Conservation (phyloP, 2,888 invertebrate genomes). For the Hoplodrina ambigua region DNA sequence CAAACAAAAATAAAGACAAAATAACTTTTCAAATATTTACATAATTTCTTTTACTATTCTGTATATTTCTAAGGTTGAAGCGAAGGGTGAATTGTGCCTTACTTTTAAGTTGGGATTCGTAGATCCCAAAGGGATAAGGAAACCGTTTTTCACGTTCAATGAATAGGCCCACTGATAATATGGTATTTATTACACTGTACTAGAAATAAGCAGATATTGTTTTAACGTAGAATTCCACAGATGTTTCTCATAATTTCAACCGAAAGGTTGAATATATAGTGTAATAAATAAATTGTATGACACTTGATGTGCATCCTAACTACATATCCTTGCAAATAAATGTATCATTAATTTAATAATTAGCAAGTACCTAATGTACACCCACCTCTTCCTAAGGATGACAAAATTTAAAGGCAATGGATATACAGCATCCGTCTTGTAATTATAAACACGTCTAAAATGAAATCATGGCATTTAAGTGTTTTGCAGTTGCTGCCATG, state of each 20-base stretch:
- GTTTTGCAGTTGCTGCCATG: too few species aligned
- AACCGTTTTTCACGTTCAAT: conserved; percentile 47
- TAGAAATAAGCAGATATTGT: conserved; percentile 6
- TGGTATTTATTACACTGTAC: conserved; percentile 34
- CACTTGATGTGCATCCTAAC: too few species aligned
- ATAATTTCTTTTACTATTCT: conserved; percentile 22
- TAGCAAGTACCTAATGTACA: too few species aligned
- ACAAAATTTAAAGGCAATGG: too few species aligned
- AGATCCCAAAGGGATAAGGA: conserved; percentile 33
- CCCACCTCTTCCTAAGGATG: too few species aligned
- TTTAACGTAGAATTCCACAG: neutral
- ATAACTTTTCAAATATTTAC: conserved; percentile 38
- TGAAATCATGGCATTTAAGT: too few species aligned
- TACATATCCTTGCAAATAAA: too few species aligned
- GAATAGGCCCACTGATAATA: conserved; percentile 44
- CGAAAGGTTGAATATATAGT: too few species aligned
- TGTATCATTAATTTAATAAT: too few species aligned
- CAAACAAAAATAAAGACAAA: conserved; percentile 14
- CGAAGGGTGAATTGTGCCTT: conserved; percentile 22
- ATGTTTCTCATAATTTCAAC: neutral
- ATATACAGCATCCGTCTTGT: too few species aligned
- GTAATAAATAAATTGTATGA: too few species aligned
- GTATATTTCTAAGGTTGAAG: conserved; percentile 26
- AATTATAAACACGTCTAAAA: too few species aligned
- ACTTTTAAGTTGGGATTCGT: conserved; percentile 40